phyloP scores from a whole-genome alignment of 2,113 vertebrate genomes.

The Brachypteracias leptosomus region DNA sequence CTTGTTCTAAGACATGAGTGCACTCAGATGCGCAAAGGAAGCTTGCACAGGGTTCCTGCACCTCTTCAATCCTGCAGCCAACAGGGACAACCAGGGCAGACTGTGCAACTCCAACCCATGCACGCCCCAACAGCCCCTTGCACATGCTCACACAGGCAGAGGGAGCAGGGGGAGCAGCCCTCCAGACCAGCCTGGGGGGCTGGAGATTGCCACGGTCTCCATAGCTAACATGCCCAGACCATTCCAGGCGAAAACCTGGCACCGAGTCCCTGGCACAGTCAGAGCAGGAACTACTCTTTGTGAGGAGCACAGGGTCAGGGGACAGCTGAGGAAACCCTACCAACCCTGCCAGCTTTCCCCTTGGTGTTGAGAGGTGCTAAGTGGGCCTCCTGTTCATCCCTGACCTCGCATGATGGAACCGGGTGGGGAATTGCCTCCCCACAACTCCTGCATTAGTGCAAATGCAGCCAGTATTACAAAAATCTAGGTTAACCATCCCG shows the following conservation, averaged over 20 bases:
- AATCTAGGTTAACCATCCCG: slow-evolving; percentile 1
- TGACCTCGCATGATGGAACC: not conserved
- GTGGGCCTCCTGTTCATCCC: not conserved
- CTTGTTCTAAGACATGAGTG: not conserved
- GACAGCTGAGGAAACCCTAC: not conserved
- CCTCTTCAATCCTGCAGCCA: not conserved
- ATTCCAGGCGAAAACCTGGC: not conserved
- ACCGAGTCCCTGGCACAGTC: not conserved
- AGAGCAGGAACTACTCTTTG: not conserved
- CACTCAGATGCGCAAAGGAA: not conserved
- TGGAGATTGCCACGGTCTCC: not conserved
- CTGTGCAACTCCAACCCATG: not conserved
- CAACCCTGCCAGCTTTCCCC: not conserved
- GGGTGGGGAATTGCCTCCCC: not conserved
- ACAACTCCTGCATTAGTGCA: not conserved
- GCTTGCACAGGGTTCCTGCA: not conserved
- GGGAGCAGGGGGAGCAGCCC: not conserved
- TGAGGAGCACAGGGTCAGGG: not conserved
- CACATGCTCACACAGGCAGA: not conserved
- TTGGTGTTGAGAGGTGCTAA: not conserved
- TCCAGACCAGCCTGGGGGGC: not conserved
- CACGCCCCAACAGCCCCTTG: not conserved
- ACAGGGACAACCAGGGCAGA: not conserved
- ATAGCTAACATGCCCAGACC: not conserved
- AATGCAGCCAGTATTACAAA: not conserved